Evolutionary conservation across 92 coral and sea anemone genomes (phyloP).

Genomic region (Porites lobata): DNA sequence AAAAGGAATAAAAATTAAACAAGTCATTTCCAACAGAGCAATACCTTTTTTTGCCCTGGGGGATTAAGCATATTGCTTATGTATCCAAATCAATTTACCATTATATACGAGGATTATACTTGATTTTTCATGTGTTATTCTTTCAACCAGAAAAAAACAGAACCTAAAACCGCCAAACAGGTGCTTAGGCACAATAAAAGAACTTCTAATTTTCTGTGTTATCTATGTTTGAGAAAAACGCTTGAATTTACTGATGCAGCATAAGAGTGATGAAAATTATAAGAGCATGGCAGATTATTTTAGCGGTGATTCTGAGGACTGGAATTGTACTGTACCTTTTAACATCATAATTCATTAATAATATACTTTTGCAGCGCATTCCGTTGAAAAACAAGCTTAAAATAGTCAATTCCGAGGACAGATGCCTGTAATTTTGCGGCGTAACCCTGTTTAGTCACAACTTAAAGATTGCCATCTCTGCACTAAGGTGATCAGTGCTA

Average conservation of each 20-base stretch:
- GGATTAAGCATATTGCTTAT: slow-evolving; percentile 14
- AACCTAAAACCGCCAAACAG: slow-evolving; percentile 15
- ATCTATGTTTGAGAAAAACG: slow-evolving; percentile 24
- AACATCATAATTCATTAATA: not conserved
- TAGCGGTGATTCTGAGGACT: not conserved
- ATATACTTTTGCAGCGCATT: not conserved
- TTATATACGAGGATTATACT: not conserved
- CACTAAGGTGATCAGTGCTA: not conserved
- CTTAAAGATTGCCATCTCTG: slow-evolving; percentile 20
- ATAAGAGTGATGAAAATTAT: not conserved
- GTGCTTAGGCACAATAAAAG: slow-evolving; percentile 9
- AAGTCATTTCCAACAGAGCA: not conserved
- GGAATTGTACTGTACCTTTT: slow-evolving; percentile 1
- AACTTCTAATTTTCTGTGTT: not conserved
- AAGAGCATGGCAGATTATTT: not conserved
- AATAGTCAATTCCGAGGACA: not conserved
- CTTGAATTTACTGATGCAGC: not conserved
- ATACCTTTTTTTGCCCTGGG: not conserved
- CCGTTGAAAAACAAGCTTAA: not conserved
- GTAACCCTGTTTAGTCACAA: not conserved
- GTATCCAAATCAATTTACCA: slow-evolving; percentile 23
- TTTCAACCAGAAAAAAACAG: not conserved
- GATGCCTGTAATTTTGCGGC: not conserved
- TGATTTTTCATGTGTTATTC: not conserved
- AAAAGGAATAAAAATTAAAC: not conserved